Evolutionary conservation across 2,113 vertebrate genomes (phyloP).

Genomic region (Toxostoma redivivum): DNA sequence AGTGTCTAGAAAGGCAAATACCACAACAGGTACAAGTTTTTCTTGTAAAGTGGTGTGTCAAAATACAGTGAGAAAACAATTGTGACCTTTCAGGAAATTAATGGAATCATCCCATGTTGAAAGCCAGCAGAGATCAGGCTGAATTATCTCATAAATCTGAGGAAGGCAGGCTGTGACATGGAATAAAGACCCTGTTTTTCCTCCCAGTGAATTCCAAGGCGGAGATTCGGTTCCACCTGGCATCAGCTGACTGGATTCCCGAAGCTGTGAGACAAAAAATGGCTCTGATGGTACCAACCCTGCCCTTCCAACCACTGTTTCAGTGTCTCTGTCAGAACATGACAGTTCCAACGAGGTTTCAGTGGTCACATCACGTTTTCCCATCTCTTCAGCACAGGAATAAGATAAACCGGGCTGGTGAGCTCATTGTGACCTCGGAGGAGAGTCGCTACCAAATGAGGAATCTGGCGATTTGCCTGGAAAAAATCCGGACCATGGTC

Average conservation of each 20-base stretch:
- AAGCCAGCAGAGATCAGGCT: background rate
- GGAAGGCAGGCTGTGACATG: background rate
- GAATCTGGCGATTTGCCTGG: conserved; percentile 86
- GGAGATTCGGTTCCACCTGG: conserved; percentile 89
- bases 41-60: background rate
- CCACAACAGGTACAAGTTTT: background rate
- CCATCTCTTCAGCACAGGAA: conserved; percentile 78
- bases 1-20: background rate
- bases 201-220: conserved; percentile 88
- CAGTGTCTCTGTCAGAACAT: background rate
- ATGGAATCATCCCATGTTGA: background rate
- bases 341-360: accelerated
- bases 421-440: conserved; percentile 88
- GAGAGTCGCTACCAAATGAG: conserved; percentile 88
- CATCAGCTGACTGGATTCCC: conserved; percentile 90
- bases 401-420: conserved; percentile 85
- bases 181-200: background rate
- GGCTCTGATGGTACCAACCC: conserved; percentile 72
- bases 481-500: conserved; percentile 87
- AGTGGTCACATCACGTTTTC: background rate
- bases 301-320: accelerated
- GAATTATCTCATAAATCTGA: background rate
- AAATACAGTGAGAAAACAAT: background rate
- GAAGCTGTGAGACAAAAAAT: conserved; percentile 81
- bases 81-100: background rate